A percentile compares a stretch with the other conserved stretches of the same genome.
phyloP scores from a whole-genome alignment of 2,797 vertebrate species.

The Orestias chungarensis region DNA sequence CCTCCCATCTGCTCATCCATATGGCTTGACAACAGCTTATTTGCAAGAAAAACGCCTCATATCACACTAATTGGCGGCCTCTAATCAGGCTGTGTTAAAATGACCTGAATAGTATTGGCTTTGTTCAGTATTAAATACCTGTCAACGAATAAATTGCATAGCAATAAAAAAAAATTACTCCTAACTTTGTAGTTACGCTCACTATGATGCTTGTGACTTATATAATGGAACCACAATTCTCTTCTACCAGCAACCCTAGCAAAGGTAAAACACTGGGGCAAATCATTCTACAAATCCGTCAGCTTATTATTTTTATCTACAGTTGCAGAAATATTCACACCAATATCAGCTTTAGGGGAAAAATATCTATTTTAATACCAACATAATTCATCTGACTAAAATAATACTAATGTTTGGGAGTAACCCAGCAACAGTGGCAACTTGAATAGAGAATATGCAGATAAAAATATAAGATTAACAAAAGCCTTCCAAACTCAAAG shows the following conservation, averaged over 20 bases:
- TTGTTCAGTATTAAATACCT: background rate
- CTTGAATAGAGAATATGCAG: background rate
- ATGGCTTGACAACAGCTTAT: conserved; percentile 61
- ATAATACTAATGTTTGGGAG: background rate
- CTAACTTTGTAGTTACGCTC: background rate
- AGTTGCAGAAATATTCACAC: no score
- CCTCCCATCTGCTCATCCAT: conserved; percentile 75
- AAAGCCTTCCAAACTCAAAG: background rate
- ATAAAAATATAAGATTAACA: background rate
- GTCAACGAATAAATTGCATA: background rate
- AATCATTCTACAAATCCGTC: background rate
- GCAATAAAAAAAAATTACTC: background rate
- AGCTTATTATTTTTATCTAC: background rate
- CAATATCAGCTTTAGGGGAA: no score
- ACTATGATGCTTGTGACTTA: background rate
- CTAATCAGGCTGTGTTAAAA: conserved; percentile 41
- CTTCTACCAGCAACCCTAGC: background rate
- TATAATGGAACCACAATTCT: background rate
- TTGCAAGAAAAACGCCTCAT: conserved; percentile 48
- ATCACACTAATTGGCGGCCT: conserved; percentile 50
- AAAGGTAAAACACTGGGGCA: background rate
- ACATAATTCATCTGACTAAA: background rate
- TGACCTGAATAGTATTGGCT: conserved; percentile 10
- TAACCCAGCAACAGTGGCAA: background rate
- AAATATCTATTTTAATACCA: no score